phyloP scores from a whole-genome alignment of 1,140 invertebrate species.

The Drosophila pandora region DNA sequence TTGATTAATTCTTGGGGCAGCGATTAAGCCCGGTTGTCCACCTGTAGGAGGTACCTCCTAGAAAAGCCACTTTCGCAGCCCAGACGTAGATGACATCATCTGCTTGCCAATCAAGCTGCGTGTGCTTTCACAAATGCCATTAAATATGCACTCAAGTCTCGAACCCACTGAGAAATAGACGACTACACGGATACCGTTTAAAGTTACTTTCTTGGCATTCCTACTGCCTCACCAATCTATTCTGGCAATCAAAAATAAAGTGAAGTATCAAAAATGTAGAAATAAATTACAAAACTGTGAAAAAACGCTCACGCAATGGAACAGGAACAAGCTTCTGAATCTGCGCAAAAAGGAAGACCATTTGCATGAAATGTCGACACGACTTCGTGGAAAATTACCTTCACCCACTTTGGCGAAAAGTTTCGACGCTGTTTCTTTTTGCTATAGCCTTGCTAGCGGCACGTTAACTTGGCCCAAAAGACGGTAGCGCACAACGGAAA shows the following conservation, averaged over 20 bases:
- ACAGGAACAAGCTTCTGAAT: constrained; percentile 3
- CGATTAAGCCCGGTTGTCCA: constrained; percentile 37
- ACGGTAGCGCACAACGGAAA: constrained; percentile 19
- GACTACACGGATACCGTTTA: constrained; percentile 39
- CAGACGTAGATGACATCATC: constrained; percentile 36
- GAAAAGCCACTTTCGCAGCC: not conserved
- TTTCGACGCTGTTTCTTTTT: constrained; percentile 17
- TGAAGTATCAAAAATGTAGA: not conserved
- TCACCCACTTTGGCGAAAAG: constrained; percentile 66
- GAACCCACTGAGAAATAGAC: constrained; percentile 18
- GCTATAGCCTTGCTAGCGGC: constrained; percentile 13
- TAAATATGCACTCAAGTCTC: constrained; percentile 36
- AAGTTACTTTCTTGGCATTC: not conserved
- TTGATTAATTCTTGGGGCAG: constrained; percentile 46
- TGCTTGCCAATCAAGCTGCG: constrained; percentile 27
- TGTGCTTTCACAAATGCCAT: constrained; percentile 40
- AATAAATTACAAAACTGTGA: not conserved
- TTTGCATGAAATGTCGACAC: constrained; percentile 69
- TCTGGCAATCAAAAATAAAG: constrained; percentile 10
- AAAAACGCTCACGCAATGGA: constrained; percentile 23
- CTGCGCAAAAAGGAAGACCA: constrained; percentile 28
- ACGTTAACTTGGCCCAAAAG: constrained; percentile 28
- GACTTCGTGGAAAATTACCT: constrained; percentile 72
- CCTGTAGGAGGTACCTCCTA: constrained; percentile 15
- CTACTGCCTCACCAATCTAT: not conserved